Evolutionary conservation across 1,140 invertebrate species (phyloP).

Genomic region (Ceratoteleas bidentatus): DNA sequence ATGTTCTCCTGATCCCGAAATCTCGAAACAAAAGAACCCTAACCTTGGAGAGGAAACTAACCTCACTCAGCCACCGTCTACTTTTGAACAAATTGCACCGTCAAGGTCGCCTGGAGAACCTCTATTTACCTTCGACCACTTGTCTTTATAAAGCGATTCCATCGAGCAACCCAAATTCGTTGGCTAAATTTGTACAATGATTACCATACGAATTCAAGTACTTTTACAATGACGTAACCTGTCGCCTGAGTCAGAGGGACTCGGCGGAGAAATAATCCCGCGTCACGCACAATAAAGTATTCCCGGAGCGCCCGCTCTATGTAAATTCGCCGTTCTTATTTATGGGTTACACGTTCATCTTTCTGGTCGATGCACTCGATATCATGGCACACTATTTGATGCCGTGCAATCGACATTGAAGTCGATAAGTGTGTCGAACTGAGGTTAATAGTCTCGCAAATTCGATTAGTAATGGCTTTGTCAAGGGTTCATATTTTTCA

Average conservation of each 20-base stretch:
- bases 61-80: too few species aligned
- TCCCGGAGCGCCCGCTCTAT: conserved; percentile 56
- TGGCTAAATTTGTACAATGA: conserved; percentile 51
- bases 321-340: conserved; percentile 61
- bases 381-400: conserved; percentile 45
- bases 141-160: conserved; percentile 22
- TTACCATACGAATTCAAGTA: conserved; percentile 50
- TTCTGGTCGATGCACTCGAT: conserved; percentile 61
- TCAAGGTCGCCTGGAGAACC: too few species aligned
- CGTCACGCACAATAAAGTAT: conserved; percentile 49
- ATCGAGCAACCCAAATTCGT: conserved; percentile 28
- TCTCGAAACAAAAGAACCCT: too few species aligned
- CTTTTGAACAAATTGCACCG: too few species aligned
- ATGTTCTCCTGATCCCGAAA: too few species aligned
- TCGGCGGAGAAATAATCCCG: conserved; percentile 49
- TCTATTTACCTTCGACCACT: neutral
- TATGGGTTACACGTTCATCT: conserved; percentile 65
- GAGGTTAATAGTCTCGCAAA: conserved; percentile 36
- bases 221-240: conserved; percentile 59
- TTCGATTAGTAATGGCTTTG: conserved; percentile 37
- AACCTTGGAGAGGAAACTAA: too few species aligned
- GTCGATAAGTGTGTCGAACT: conserved; percentile 50
- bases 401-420: conserved; percentile 47
- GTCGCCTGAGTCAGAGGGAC: conserved; percentile 54
- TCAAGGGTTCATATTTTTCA: conserved; percentile 44